These are phyloP conservation scores for Psilopsiagon aymara DNA, from an alignment of 2,113 vertebrate genomes.

Conservation along the genomic window DNA sequence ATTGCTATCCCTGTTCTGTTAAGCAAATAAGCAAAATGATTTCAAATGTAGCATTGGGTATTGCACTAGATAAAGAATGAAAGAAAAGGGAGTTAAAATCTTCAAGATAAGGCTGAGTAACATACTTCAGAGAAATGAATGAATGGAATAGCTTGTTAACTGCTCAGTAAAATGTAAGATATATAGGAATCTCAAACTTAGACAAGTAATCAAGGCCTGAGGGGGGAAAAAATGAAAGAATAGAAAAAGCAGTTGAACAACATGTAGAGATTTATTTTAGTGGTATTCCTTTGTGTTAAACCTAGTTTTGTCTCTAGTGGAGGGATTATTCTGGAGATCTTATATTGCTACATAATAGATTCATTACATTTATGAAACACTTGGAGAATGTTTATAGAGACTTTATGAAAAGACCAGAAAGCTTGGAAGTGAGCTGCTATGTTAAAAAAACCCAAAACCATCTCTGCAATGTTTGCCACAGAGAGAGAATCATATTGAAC, in stretches of 20 bases:
- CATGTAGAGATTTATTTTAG: background rate
- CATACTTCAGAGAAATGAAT: background rate
- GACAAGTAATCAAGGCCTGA: background rate
- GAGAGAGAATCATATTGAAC: background rate
- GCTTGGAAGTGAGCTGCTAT: background rate
- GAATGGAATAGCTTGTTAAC: slow-evolving; percentile 16
- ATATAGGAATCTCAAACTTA: background rate
- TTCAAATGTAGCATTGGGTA: background rate
- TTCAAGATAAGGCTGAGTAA: background rate
- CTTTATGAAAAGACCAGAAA: slow-evolving; percentile 7
- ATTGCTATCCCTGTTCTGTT: background rate
- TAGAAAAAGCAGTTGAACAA: background rate
- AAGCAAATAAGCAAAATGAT: background rate
- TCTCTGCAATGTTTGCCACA: background rate
- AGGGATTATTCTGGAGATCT: background rate
- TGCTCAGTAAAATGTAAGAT: slow-evolving; percentile 9
- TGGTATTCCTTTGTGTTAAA: slow-evolving; percentile 12
- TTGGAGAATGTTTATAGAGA: background rate
- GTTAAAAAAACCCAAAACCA: background rate
- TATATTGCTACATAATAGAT: background rate
- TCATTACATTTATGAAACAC: slow-evolving; percentile 17
- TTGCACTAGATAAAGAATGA: background rate
- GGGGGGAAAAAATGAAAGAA: background rate
- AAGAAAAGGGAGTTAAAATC: slow-evolving; percentile 5
- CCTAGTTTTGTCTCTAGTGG: background rate